A percentile compares a stretch with the other conserved stretches of the same genome.
These are phyloP conservation scores for Rhaphigaster nebulosa DNA, from an alignment of 2,888 invertebrate genomes.

Conservation along the genomic window DNA sequence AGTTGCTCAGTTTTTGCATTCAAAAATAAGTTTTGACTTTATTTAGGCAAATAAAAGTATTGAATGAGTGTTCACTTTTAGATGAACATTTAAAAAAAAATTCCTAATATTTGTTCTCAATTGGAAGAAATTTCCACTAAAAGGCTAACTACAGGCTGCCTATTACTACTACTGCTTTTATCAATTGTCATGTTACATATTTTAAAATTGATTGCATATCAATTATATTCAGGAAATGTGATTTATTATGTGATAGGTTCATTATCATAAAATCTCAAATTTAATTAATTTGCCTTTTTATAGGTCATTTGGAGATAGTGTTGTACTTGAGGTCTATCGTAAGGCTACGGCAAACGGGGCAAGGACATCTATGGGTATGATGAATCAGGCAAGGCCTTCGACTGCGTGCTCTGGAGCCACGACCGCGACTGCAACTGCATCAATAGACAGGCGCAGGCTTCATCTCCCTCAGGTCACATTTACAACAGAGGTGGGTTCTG, in stretches of 20 bases:
- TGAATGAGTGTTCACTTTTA: too few species aligned
- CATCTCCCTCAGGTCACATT: conserved; percentile 87
- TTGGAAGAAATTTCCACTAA: too few species aligned
- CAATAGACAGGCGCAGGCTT: conserved; percentile 74
- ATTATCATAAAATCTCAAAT: not conserved
- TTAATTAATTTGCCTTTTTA: not conserved
- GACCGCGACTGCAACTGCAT: conserved; percentile 68
- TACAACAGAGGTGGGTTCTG: conserved; percentile 92
- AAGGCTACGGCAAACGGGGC: conserved; percentile 71
- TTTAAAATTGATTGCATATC: too few species aligned
- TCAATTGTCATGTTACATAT: too few species aligned
- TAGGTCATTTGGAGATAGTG: conserved; percentile 80
- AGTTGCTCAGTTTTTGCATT: too few species aligned
- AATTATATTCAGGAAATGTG: too few species aligned
- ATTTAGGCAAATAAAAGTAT: too few species aligned
- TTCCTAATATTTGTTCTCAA: too few species aligned
- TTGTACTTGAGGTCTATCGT: conserved; percentile 81
- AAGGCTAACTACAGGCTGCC: too few species aligned
- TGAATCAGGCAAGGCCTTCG: conserved; percentile 72
- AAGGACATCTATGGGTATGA: conserved; percentile 64
- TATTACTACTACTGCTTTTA: too few species aligned
- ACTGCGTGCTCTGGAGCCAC: conserved; percentile 77
- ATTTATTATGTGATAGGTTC: not conserved
- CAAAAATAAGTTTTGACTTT: too few species aligned
- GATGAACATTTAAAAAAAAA: too few species aligned